Evolutionary conservation across 2,888 invertebrate genomes (phyloP).

Genomic region (Drosophila tripunctata): DNA sequence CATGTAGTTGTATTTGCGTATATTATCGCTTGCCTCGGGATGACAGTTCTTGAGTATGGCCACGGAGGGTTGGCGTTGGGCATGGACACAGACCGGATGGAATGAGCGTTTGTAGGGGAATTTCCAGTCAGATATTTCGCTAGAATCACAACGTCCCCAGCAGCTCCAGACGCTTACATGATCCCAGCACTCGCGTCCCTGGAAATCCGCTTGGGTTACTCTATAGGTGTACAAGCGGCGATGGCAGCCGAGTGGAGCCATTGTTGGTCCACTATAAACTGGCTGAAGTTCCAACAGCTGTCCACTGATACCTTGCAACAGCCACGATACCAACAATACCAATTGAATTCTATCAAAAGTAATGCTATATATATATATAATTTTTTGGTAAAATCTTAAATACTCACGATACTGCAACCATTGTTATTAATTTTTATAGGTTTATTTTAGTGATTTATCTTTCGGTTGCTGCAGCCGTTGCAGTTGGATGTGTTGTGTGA

Average conservation of each 20-base stretch:
- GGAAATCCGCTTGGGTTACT: constrained; percentile 85
- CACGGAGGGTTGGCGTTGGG: constrained; percentile 87
- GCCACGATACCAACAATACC: constrained; percentile 18
- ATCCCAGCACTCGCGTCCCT: constrained; percentile 90
- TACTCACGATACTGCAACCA: constrained; percentile 42
- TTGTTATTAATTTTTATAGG: not conserved
- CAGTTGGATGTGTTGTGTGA: constrained; percentile 27
- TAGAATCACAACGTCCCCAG: constrained; percentile 93
- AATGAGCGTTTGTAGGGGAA: constrained; percentile 94
- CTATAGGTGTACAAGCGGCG: constrained; percentile 88
- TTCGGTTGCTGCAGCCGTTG: not conserved
- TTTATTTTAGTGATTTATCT: not conserved
- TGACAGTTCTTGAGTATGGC: constrained; percentile 90
- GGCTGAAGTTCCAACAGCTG: constrained; percentile 80
- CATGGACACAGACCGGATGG: constrained; percentile 93
- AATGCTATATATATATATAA: too few relatives aligned
- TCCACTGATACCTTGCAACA: constrained; percentile 29
- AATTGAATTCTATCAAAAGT: constrained; percentile 28
- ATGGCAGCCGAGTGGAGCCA: constrained; percentile 88
- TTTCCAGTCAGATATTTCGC: constrained; percentile 94
- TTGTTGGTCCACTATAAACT: constrained; percentile 79
- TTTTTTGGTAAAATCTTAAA: not conserved
- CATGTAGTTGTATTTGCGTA: constrained; percentile 89
- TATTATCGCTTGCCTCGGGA: constrained; percentile 85
- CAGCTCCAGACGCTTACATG: constrained; percentile 90